Base-by-base conservation (phyloP, 2,113 vertebrate species). In the Channa argus region DNA sequence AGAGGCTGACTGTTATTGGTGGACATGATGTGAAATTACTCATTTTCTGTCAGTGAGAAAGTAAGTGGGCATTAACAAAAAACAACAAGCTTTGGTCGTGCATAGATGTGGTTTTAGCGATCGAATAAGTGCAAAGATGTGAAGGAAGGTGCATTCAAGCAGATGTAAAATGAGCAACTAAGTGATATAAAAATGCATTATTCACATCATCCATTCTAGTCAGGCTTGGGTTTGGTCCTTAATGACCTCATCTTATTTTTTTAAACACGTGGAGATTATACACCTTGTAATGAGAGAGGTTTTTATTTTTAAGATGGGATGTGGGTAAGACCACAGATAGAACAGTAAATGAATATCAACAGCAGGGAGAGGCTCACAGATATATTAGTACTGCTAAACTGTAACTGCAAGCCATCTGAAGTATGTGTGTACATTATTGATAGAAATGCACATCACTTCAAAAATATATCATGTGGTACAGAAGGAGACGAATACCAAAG, bases 151-250 rank as follows among this genome's bases (percentile, higher is more conserved):
- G 82, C 77, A 75, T 74, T 82, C 76, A 70, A 61, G 84, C 82
- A 66, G 62, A 75, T 59, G 62, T 39, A 55, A 82, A 66, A 83
- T 47, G 41, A 65, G 63, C 34, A 72, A 71, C 14, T 70, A 71
- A 83, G 81, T 73, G 67, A 80, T 39, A 34, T 37, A 53, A 50
- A 46, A 61, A 80, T 83, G 80, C 14, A 89, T 84, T 84, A 85
- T 80, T 88, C 81, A 83, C 54, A 74, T 76, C 61, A 37, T 68
- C 71, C 59, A 37, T 59, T 55, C 37, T 7, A 8, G 47, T 74
- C 58, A 59, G 72, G 47, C 39, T 74, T 41, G n/a, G 15, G 24
- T 72, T 15, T 65, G 53, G 71, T 68, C 70, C 63, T 55, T 73
- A 74, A 79, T 53, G 46, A 62, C 10, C 71, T 50, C 15, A 14